Evolutionary conservation across 2,113 vertebrate genomes (phyloP).

Genomic region (Tetraodon nigroviridis): DNA sequence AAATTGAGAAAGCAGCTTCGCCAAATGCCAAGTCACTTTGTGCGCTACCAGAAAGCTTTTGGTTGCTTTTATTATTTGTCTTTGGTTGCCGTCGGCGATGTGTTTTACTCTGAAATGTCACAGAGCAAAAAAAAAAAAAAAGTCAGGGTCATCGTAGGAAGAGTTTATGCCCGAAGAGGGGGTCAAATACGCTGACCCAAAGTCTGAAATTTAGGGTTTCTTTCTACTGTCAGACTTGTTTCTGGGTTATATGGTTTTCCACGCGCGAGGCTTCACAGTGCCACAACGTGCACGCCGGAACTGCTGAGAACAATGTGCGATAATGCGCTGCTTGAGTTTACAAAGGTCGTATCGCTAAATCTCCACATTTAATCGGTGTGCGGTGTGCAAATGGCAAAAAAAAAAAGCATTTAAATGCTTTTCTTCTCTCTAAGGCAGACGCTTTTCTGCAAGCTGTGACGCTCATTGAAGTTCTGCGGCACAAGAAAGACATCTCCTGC

Average conservation of each 20-base stretch:
- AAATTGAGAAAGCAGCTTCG: too few species aligned
- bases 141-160: background rate
- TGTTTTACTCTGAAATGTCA: too few species aligned
- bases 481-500: slow-evolving; percentile 17
- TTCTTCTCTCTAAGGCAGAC: too few species aligned
- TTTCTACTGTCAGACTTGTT: background rate
- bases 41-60: too few species aligned
- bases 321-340: background rate
- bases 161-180: background rate
- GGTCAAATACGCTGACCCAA: background rate
- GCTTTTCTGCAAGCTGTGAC: too few species aligned
- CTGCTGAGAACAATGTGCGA: background rate
- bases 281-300: background rate
- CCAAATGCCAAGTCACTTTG: too few species aligned
- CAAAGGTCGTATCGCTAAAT: background rate
- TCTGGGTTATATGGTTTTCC: background rate
- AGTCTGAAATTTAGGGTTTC: slow-evolving; percentile 6
- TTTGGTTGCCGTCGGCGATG: too few species aligned
- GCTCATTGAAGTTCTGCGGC: slow-evolving; percentile 1
- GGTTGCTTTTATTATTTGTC: too few species aligned
- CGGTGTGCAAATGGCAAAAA: background rate
- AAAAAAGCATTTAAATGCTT: background rate
- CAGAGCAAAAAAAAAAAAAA: too few species aligned
- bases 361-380: background rate
- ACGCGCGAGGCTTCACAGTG: background rate